phyloP scores from a whole-genome alignment of 2,888 invertebrate species.

The Xestia rhomboidea region DNA sequence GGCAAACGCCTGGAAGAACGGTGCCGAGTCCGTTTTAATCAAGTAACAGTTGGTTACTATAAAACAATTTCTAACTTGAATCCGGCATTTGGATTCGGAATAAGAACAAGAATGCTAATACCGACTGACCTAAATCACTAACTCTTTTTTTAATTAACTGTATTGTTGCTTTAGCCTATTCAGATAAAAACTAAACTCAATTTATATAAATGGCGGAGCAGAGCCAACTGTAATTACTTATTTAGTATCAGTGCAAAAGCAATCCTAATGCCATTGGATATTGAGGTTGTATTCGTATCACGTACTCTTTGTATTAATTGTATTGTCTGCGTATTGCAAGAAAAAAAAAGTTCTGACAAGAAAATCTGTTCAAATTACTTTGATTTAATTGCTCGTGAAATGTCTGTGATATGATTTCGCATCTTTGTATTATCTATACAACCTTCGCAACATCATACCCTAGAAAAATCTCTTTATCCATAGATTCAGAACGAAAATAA shows the following conservation, averaged over 20 bases:
- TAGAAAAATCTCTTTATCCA: neutral
- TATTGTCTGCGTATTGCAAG: neutral
- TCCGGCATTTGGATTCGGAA: neutral
- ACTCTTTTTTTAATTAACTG: slow-evolving; percentile 26
- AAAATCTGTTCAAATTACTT: slow-evolving; percentile 9
- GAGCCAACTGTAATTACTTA: slow-evolving; percentile 25
- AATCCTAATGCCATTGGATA: neutral
- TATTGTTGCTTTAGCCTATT: slow-evolving; percentile 13
- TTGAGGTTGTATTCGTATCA: slow-evolving; percentile 24
- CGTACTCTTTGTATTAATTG: slow-evolving; percentile 13
- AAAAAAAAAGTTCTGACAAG: slow-evolving; percentile 14
- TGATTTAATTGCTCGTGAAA: slow-evolving; percentile 31
- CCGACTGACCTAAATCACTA: slow-evolving; percentile 16
- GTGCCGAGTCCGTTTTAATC: neutral
- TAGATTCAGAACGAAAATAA: slow-evolving; percentile 2
- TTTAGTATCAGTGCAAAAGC: slow-evolving; percentile 21
- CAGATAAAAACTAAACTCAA: slow-evolving; percentile 37
- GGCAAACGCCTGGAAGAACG: neutral
- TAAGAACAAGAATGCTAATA: slow-evolving; percentile 4
- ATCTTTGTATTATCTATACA: neutral
- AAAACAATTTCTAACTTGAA: neutral
- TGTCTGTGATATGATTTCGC: neutral
- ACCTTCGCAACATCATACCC: neutral
- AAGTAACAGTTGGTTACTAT: neutral
- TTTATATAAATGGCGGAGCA: slow-evolving; percentile 35